These are phyloP conservation scores for Hippocampus barbouri DNA, from an alignment of 2,113 vertebrate species.

Conservation along the genomic window DNA sequence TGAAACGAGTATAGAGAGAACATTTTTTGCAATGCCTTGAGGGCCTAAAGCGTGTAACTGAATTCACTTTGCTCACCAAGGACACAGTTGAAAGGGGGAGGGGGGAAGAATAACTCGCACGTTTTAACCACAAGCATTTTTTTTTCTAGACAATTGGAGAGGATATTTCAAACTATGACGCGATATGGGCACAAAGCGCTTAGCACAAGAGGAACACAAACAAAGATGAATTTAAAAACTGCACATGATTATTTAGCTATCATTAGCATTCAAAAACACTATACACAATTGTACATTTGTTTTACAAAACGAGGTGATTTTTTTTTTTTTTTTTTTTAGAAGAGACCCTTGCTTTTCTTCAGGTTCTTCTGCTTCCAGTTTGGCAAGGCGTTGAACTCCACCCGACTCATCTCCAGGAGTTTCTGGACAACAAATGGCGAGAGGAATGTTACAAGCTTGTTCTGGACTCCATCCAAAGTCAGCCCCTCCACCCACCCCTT, in stretches of 20 bases:
- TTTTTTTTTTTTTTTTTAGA: conserved; percentile 54
- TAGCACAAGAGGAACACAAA: conserved; percentile 28
- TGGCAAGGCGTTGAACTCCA: conserved; percentile 74
- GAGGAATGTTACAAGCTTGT: neutral
- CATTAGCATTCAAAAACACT: conserved; percentile 14
- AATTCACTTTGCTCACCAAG: too few species aligned
- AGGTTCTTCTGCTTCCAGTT: conserved; percentile 79
- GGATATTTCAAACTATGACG: too few species aligned
- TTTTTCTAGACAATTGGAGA: too few species aligned
- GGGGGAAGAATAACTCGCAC: too few species aligned
- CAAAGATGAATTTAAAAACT: conserved; percentile 37
- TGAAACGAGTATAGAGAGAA: neutral
- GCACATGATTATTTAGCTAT: conserved; percentile 52
- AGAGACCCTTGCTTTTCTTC: conserved; percentile 76
- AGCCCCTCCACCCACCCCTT: neutral
- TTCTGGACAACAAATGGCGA: conserved; percentile 39
- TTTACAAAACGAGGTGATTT: conserved; percentile 31
- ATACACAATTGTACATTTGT: conserved; percentile 54
- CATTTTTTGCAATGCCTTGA: too few species aligned
- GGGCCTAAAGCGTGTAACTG: too few species aligned
- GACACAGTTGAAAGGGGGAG: too few species aligned
- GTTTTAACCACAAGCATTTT: too few species aligned
- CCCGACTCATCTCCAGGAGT: conserved; percentile 70
- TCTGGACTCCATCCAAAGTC: neutral
- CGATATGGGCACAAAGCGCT: conserved; percentile 19